Evolutionary conservation across 2,797 vertebrate species (phyloP), one percentile per base, ranked within the genome.

Genomic region (Setipinna tenuifilis): DNA sequence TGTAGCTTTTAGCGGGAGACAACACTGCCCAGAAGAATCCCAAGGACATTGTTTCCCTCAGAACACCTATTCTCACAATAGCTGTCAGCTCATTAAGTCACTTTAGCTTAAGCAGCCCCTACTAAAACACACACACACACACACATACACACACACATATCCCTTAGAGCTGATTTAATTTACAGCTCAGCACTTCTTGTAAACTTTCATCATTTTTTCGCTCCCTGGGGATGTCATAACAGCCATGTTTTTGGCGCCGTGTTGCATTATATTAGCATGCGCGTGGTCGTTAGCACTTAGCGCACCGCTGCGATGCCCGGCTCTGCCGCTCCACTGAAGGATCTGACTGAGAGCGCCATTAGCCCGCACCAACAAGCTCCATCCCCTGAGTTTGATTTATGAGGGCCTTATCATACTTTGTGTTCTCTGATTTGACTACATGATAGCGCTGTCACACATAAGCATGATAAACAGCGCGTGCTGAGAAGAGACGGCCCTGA

Each of bases 341-440:
- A 83, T 78, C 86, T 86, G 83, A 50, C 85, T 59, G 48, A 78
- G 16, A 83, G 85, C 41, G 9, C 90, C 86, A 87, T 92, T 90
- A 88, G 83, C 87, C 85, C 44, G 57, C 84, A 91, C 92, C 90
- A 92, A 84, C 83, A 82, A 81, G 84, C 85, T 83, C 87, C 84
- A 90, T 88, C 84, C 83, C 57, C 44, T 75, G 87, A 75, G 82
- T 89, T 87, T 93, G 92, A 94, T 92, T 92, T 89, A 92, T 85
- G 84, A 90, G 84, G 83, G 87, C 88, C 54, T 86, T 87, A 90
- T 93, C 86, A 48, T 85, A 88, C 87, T 91, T 91, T 90, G 89
- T 90, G 86, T 89, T 92, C 88, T 90, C 90, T 87, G 89, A 90
- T 95, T 92, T 93, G 88, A 89, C 88, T 91, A 91, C 90, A 92